These are phyloP conservation scores for Conus betulinus DNA, from an alignment of 1,140 invertebrate species.

Conservation along the genomic window DNA sequence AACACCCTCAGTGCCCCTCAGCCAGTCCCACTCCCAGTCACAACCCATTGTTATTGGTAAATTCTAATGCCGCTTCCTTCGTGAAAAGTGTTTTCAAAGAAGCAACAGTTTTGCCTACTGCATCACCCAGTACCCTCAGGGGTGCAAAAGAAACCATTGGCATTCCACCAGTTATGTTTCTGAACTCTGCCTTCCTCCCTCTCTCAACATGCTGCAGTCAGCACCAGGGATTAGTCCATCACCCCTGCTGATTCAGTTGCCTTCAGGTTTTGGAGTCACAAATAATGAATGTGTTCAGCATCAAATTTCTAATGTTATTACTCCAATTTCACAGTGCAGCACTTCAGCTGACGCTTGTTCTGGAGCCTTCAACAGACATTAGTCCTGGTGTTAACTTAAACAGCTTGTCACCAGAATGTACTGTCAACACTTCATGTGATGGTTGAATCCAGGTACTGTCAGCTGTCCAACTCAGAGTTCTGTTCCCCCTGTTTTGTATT, in stretches of 20 bases:
- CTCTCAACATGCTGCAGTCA: not conserved
- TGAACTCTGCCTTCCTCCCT: not conserved
- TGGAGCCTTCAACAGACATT: not conserved
- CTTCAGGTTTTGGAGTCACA: not conserved
- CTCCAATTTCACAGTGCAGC: not conserved
- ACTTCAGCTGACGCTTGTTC: not conserved
- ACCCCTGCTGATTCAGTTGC: not conserved
- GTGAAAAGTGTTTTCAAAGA: constrained; percentile 23
- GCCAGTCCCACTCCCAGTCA: constrained; percentile 16
- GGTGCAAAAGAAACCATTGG: not conserved
- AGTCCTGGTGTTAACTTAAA: not conserved
- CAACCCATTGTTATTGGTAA: constrained; percentile 29
- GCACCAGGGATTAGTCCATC: not conserved
- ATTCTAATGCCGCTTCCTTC: not conserved
- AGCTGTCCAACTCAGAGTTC: not conserved
- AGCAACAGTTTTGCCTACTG: not conserved
- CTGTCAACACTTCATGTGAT: not conserved
- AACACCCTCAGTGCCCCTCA: not conserved
- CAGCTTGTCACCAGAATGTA: not conserved
- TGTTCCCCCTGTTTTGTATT: not conserved
- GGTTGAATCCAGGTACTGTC: not conserved
- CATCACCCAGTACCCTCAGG: not conserved
- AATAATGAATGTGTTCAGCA: not conserved
- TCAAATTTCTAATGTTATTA: not conserved
- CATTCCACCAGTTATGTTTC: not conserved